Base-by-base conservation (phyloP, 2,797 vertebrate genomes). In the Petrocephalus schoutedeni region DNA sequence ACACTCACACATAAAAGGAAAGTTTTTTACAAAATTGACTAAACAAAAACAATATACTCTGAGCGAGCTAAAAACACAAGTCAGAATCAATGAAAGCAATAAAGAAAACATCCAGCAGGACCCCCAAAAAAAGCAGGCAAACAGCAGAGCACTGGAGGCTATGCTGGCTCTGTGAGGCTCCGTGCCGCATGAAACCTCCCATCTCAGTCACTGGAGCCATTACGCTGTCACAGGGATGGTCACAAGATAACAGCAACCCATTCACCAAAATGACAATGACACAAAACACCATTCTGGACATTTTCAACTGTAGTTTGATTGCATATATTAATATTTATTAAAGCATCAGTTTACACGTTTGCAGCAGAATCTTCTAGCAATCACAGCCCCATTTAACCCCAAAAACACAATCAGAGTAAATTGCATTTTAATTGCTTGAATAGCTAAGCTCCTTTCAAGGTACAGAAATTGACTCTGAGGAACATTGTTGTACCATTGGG, bases 61-160 rank as follows among this genome's bases (percentile, higher is more conserved):
- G 14, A 54, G 84, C 84, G 32, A 57, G 84, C 56, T 86, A 86
- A 58, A 85, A 86, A n/a, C 53, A 86, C 53, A 84, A 84, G 82
- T 84, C n/a, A 57, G 58, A 86, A 58, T 86, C 53, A 86, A 86
- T 57, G 28, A 57, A 57, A 86, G 56, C 84, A 58, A 57, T 86
- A 86, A 86, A 86, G 10, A 86, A 58, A 36, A 57, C 53, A 36
- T 36, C 84, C 53, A 36, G 28, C 58, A 86, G 53, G 23, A 45
- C 49, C 21, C 21, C 41, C n/a, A 54, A 84, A 85, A 85, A 85
- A 85, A 80, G 16, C 10, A 36, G 53, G 53, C 51, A 83, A 84
- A 84, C 45, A 23, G 51, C 16, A 58, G 5, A 85, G 3, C 14
- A 86, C 16, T 57, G n/a, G 14, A n/a, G 32, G 53, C 84, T 59